Conservation (phyloP, 2,113 vertebrate species). For the Chinchilla lanigera region DNA sequence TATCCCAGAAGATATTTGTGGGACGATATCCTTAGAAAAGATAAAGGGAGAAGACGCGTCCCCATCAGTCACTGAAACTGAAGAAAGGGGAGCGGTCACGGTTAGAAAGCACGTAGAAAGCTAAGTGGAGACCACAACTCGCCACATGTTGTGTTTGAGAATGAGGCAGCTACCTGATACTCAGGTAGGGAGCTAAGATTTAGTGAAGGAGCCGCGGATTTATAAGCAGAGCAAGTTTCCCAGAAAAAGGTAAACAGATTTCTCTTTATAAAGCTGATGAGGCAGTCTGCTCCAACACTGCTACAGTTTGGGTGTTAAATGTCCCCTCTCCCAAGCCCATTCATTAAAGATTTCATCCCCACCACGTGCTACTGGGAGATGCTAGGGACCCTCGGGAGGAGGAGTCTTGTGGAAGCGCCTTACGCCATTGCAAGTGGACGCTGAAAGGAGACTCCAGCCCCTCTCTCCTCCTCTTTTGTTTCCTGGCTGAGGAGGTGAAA, state of each 20-base stretch:
- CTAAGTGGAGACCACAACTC: background rate
- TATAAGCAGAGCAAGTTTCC: conserved; percentile 44
- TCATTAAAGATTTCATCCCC: background rate
- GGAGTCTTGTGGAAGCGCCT: background rate
- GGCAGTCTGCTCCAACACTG: background rate
- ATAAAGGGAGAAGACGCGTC: background rate
- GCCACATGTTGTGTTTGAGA: conserved; percentile 19
- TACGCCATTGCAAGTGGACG: too few species aligned
- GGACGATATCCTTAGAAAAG: background rate
- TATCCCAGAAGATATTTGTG: background rate
- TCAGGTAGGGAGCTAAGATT: background rate
- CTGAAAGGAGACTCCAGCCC: background rate
- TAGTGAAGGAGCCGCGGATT: background rate
- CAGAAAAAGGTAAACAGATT: background rate
- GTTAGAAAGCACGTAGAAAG: background rate
- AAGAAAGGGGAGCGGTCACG: conserved; percentile 1
- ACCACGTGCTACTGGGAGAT: background rate
- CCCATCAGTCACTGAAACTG: background rate
- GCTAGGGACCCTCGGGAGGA: background rate
- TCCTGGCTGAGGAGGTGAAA: background rate
- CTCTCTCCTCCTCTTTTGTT: background rate
- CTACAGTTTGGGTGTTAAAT: background rate
- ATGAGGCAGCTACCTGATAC: background rate
- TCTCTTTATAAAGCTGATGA: conserved; percentile 41
- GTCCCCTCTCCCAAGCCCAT: background rate